phyloP scores from a whole-genome alignment of 2,797 vertebrate genomes.

The Gallinago solitaria region DNA sequence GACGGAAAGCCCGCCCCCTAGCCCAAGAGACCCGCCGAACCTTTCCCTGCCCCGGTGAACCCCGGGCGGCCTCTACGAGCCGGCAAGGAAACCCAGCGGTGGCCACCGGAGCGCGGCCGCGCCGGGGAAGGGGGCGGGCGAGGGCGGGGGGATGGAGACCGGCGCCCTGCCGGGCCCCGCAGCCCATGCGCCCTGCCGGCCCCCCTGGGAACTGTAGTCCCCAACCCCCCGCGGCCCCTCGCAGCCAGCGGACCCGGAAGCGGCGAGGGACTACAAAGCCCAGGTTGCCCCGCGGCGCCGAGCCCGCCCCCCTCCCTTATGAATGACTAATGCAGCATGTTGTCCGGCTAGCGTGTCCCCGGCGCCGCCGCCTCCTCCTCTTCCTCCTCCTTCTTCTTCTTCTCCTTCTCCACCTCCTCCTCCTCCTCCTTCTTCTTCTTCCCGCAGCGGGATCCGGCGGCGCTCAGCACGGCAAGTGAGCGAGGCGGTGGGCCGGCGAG shows the following conservation, averaged over 20 bases:
- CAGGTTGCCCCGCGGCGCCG: not conserved
- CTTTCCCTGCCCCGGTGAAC: fast-evolving
- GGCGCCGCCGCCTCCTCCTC: not conserved
- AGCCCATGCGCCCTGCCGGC: not conserved
- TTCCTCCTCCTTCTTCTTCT: not conserved
- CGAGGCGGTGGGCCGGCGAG: not conserved
- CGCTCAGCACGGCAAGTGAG: not conserved
- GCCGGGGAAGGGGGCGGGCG: no score
- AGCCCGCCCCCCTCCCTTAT: not conserved
- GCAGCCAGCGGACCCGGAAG: fast-evolving
- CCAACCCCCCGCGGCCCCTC: no score
- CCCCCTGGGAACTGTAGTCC: slow-evolving; percentile 20
- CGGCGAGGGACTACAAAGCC: not conserved
- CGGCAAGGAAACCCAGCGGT: no score
- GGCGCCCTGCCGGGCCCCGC: not conserved
- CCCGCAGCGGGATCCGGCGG: not conserved
- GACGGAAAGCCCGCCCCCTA: not conserved
- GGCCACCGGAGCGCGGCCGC: fast-evolving
- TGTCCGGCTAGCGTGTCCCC: not conserved
- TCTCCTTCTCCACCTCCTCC: not conserved
- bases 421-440: not conserved
- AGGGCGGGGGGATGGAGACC: fast-evolving
- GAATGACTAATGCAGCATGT: not conserved
- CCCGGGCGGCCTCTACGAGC: fast-evolving
- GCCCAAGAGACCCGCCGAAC: not conserved